Conservation (phyloP, 1,140 invertebrate genomes). For the Lepidurus couesii region DNA sequence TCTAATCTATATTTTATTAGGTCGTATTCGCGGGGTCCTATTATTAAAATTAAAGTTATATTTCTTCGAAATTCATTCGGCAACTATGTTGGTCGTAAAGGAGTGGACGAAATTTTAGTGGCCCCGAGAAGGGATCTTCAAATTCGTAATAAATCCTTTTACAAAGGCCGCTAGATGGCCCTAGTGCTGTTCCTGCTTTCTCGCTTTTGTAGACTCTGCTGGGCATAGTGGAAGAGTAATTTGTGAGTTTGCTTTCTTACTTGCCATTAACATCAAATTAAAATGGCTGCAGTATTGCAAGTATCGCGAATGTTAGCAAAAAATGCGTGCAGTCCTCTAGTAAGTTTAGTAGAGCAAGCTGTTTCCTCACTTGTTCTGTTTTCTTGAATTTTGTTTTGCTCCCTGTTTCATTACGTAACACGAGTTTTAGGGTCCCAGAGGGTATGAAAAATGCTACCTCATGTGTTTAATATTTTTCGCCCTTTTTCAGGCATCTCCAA, state of each 20-base stretch:
- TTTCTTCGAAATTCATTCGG: too few relatives aligned
- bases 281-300: slow-evolving; percentile 6
- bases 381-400: not conserved
- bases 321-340: not conserved
- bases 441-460: not conserved
- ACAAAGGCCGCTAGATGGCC: not conserved
- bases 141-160: not conserved
- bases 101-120: not conserved
- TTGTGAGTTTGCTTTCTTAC: not conserved
- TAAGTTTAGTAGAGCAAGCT: not conserved
- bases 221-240: not conserved
- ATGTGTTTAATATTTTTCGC: not conserved
- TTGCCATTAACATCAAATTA: not conserved
- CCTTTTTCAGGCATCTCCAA: not conserved
- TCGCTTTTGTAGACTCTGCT: not conserved
- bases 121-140: not conserved
- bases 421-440: not conserved
- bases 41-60: too few relatives aligned
- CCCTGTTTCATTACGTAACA: not conserved
- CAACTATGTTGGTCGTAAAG: too few relatives aligned
- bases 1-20: too few relatives aligned
- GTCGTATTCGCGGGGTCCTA: too few relatives aligned
- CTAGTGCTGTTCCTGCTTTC: not conserved
- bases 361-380: not conserved
- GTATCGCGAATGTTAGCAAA: not conserved